Evolutionary conservation across 2,113 vertebrate genomes (phyloP).

Genomic region (Ptilonorhynchus violaceus): DNA sequence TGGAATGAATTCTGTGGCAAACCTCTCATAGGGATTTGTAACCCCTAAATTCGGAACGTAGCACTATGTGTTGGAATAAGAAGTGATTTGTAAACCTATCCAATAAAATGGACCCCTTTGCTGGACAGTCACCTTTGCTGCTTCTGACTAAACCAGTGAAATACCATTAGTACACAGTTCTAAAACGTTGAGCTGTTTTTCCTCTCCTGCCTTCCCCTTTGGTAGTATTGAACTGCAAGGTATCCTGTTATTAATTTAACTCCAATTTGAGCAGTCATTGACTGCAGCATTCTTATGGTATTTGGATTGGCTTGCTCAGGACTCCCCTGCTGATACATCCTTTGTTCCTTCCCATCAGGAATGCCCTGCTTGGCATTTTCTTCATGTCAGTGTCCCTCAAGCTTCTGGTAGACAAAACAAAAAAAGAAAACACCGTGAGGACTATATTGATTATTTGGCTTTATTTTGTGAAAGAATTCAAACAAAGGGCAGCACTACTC

Average conservation of each 20-base stretch:
- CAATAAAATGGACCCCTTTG: background rate
- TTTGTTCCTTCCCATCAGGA: slow-evolving; percentile 22
- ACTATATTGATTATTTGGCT: background rate
- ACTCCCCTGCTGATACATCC: background rate
- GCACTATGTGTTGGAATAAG: background rate
- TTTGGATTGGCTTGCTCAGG: background rate
- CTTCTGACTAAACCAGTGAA: background rate
- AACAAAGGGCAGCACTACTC: background rate
- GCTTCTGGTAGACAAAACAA: background rate
- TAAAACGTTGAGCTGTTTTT: background rate
- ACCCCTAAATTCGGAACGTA: background rate
- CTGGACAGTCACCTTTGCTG: background rate
- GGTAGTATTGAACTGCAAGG: background rate
- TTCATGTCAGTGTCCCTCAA: slow-evolving; percentile 22
- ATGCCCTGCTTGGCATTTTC: slow-evolving; percentile 24
- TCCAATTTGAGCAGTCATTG: background rate
- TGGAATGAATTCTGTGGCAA: background rate
- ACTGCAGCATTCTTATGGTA: background rate
- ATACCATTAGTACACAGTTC: background rate
- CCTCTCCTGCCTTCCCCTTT: background rate
- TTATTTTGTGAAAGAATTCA: background rate
- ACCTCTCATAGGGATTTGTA: background rate
- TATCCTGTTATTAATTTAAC: slow-evolving; percentile 21
- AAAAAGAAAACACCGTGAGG: background rate
- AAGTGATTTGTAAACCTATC: background rate